phyloP scores from a whole-genome alignment of 2,888 invertebrate species.

The Coecobrya sp. region DNA sequence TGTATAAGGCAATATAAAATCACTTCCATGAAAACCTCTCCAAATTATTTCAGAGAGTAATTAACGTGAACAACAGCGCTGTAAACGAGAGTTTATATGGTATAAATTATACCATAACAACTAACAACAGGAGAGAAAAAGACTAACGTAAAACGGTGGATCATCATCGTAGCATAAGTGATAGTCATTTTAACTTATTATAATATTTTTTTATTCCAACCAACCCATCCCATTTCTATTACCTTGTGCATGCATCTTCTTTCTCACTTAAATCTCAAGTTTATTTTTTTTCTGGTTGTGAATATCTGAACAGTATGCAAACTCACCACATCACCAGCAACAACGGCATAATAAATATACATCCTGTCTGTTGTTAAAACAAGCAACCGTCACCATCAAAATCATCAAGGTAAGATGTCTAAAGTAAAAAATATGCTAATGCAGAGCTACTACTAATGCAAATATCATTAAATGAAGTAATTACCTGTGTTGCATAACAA shows the following conservation, averaged over 20 bases:
- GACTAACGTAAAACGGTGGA: constrained; percentile 4
- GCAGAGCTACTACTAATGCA: constrained; percentile 41
- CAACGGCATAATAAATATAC: neutral
- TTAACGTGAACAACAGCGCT: constrained; percentile 30
- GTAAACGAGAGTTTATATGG: constrained; percentile 29
- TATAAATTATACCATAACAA: too few species aligned
- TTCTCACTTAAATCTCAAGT: constrained; percentile 17
- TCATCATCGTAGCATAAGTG: neutral
- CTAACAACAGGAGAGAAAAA: neutral
- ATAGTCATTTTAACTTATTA: constrained; percentile 8
- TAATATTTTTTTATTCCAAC: neutral
- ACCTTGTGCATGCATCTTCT: constrained; percentile 34
- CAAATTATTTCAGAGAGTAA: constrained; percentile 30
- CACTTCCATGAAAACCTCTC: constrained; percentile 23
- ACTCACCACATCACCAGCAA: neutral
- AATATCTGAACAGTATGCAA: neutral
- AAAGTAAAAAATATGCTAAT: constrained; percentile 59
- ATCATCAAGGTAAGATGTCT: constrained; percentile 68
- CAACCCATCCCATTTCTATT: constrained; percentile 49
- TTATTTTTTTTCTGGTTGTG: constrained; percentile 9
- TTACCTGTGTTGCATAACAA: constrained; percentile 76
- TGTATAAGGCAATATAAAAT: neutral
- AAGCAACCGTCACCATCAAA: constrained; percentile 14
- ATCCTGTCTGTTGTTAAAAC: constrained; percentile 61
- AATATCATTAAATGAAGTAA: constrained; percentile 61